A percentile compares a stretch with the other conserved stretches of the same genome.
Evolutionary conservation across 1,140 invertebrate species (phyloP).

Genomic region (Acromyrmex echinatior): DNA sequence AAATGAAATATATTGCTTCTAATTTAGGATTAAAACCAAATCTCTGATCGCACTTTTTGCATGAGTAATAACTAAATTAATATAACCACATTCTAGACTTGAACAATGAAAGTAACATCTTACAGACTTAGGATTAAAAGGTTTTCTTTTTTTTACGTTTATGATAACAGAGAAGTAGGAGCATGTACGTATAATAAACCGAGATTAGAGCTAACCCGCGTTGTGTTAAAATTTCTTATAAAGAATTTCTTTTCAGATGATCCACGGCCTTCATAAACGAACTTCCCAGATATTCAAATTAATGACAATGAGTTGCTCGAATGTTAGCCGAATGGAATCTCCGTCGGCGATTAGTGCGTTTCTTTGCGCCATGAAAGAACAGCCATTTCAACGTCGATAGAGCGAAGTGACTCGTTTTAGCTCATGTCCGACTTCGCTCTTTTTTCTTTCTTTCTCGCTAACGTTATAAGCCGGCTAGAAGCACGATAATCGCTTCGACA

Average conservation of each 20-base stretch:
- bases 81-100: not conserved
- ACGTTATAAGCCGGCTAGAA: slow-evolving; percentile 22
- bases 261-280: not conserved
- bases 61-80: not conserved
- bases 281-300: slow-evolving; percentile 48
- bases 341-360: slow-evolving; percentile 35
- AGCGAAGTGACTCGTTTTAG: slow-evolving; percentile 50
- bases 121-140: not conserved
- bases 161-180: not conserved
- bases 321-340: slow-evolving; percentile 11
- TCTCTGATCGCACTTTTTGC: not conserved
- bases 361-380: slow-evolving; percentile 31
- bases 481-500: slow-evolving; percentile 43
- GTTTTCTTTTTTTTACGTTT: not conserved
- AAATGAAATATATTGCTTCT: not conserved
- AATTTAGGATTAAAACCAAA: not conserved
- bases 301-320: slow-evolving; percentile 26
- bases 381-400: slow-evolving; percentile 36
- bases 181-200: not conserved
- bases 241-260: not conserved
- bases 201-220: not conserved
- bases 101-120: not conserved
- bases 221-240: not conserved
- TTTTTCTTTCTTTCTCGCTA: not conserved
- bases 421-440: not conserved